These are phyloP conservation scores for Sarcophaga bullata DNA, from an alignment of 1,140 invertebrate species.

Conservation along the genomic window DNA sequence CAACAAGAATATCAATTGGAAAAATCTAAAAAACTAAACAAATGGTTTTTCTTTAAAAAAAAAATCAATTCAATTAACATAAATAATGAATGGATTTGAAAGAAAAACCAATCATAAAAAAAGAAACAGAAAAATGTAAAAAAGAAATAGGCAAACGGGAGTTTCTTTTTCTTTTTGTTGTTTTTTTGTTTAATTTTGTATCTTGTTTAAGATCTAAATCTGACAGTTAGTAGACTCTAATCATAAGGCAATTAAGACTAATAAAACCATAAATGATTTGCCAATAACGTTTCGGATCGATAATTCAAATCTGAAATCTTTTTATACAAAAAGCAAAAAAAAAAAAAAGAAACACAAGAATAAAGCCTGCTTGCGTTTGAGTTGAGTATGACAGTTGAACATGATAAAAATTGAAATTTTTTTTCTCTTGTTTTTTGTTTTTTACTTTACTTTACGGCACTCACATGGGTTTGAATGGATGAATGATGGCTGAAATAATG, in stretches of 20 bases:
- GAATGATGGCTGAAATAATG: too few species aligned
- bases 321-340: too few species aligned
- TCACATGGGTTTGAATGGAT: too few species aligned
- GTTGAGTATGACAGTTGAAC: slow-evolving; percentile 13
- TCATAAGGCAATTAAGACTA: slow-evolving; percentile 34
- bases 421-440: neutral
- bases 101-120: neutral
- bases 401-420: slow-evolving; percentile 2
- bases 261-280: slow-evolving; percentile 38
- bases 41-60: neutral
- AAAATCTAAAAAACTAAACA: too few species aligned
- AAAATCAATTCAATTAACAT: slow-evolving; percentile 32
- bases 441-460: too few species aligned
- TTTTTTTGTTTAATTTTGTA: neutral
- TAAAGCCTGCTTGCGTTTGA: neutral
- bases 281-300: neutral
- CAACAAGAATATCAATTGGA: too few species aligned
- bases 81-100: slow-evolving; percentile 32
- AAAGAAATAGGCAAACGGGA: neutral
- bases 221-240: slow-evolving; percentile 38
- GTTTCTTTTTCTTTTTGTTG: neutral
- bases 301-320: neutral
- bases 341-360: neutral
- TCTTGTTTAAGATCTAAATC: slow-evolving; percentile 18
- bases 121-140: too few species aligned